Conservation (phyloP, 2,888 invertebrate genomes). For the Gastracanthus pulcherrimus region DNA sequence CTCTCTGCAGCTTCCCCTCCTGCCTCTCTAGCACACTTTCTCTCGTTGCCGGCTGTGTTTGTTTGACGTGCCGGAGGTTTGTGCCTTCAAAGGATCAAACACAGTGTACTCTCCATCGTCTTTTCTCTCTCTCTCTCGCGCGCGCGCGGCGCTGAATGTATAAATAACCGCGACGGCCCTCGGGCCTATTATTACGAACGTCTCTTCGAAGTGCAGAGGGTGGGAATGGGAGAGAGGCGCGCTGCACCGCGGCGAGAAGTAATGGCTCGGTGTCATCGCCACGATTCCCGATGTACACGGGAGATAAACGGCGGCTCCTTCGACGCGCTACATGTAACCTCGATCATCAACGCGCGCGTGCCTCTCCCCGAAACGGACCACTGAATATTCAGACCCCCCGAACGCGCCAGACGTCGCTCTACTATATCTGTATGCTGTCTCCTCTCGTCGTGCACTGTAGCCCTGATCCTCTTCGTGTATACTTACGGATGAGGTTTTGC, state of each 20-base stretch:
- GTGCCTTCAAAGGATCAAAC: background rate
- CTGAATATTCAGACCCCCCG: slow-evolving; percentile 43
- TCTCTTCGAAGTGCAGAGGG: no score
- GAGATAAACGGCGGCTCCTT: slow-evolving; percentile 47
- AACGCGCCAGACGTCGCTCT: no score
- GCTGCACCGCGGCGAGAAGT: slow-evolving; percentile 16
- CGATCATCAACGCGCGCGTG: background rate
- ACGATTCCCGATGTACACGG: slow-evolving; percentile 34
- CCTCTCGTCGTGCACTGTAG: no score
- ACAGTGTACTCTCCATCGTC: no score
- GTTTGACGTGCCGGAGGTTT: background rate
- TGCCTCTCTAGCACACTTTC: slow-evolving; percentile 59
- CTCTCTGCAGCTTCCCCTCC: no score
- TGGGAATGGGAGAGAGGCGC: no score
- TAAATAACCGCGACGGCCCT: slow-evolving; percentile 66
- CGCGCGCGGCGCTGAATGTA: slow-evolving; percentile 69
- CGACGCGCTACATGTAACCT: background rate
- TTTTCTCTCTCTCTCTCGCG: no score
- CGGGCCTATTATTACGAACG: slow-evolving; percentile 67
- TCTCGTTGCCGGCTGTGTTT: no score
- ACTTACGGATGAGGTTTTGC: no score
- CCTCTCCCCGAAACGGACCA: background rate
- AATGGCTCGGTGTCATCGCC: slow-evolving; percentile 48
- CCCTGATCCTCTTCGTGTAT: no score
- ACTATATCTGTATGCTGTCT: no score